Percentiles rank a stretch among this genome's conserved stretches.
phyloP scores from a whole-genome alignment of 2,888 invertebrate genomes.

The Pachymerium ferrugineum region DNA sequence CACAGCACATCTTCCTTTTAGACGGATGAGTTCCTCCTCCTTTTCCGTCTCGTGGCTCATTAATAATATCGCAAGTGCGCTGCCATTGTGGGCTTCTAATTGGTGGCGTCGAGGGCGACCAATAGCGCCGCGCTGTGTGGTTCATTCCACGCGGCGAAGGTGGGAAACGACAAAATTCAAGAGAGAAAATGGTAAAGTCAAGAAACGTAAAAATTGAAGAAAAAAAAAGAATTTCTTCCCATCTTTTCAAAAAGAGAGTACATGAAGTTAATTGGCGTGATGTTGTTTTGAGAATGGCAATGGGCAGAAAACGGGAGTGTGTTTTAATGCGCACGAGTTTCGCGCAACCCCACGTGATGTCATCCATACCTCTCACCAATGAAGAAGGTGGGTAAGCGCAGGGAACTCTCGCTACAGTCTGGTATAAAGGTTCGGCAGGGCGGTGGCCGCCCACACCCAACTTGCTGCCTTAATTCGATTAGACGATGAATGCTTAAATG shows the following conservation, averaged over 20 bases:
- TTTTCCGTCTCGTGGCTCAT: not conserved
- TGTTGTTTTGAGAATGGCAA: too few species aligned
- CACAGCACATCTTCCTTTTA: constrained; percentile 2
- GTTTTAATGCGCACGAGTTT: not conserved
- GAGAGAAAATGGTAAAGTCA: not conserved
- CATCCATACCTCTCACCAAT: not conserved
- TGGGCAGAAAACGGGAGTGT: not conserved
- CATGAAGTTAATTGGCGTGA: too few species aligned
- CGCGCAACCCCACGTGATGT: not conserved
- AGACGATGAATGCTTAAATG: constrained; percentile 35
- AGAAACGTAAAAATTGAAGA: not conserved
- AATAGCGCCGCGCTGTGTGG: not conserved
- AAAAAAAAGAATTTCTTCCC: not conserved
- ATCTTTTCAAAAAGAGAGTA: too few species aligned
- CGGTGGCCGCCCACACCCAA: not conserved
- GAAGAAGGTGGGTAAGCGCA: not conserved
- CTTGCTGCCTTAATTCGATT: constrained; percentile 33
- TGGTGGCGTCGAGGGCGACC: constrained; percentile 6
- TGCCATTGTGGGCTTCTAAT: constrained; percentile 21
- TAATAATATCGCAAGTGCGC: constrained; percentile 5
- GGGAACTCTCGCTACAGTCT: not conserved
- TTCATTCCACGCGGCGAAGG: not conserved
- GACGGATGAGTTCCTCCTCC: not conserved
- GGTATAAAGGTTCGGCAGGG: not conserved
- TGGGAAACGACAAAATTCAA: not conserved